Evolutionary conservation across 2,113 vertebrate species (phyloP).

Genomic region (Notechis scutatus): DNA sequence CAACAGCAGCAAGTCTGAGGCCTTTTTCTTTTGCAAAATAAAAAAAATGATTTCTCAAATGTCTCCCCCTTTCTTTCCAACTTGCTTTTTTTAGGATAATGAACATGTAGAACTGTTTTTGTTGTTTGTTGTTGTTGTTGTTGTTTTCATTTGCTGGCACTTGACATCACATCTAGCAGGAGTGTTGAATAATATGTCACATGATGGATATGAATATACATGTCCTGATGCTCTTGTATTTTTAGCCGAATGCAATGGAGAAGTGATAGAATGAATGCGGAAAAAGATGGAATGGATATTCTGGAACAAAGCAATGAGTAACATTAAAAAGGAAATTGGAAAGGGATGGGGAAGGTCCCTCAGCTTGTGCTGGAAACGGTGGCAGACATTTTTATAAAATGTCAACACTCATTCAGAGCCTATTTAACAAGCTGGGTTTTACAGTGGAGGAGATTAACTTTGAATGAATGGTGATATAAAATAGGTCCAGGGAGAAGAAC

Average conservation of each 20-base stretch:
- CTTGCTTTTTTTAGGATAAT: neutral
- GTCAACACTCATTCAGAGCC: neutral
- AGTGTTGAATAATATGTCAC: neutral
- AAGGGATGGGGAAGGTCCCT: neutral
- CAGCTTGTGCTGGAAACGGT: neutral
- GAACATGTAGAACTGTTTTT: neutral
- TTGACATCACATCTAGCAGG: neutral
- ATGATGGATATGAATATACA: neutral
- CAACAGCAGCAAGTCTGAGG: neutral
- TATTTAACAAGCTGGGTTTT: conserved; percentile 42
- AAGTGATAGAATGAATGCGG: neutral
- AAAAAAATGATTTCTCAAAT: neutral
- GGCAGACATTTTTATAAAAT: conserved; percentile 18
- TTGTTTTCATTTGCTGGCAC: neutral
- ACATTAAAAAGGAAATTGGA: conserved; percentile 25
- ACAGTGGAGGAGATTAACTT: conserved; percentile 13
- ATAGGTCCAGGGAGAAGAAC: conserved; percentile 9
- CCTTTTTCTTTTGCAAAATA: neutral
- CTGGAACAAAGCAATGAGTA: neutral
- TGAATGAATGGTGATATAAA: conserved; percentile 26
- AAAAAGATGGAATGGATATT: conserved; percentile 30
- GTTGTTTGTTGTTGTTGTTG: neutral
- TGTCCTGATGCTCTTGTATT: neutral
- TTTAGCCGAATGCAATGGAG: neutral
- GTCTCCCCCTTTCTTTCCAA: neutral